Base-by-base conservation (phyloP, 2,113 vertebrate genomes). In the Prietella phreatophila region DNA sequence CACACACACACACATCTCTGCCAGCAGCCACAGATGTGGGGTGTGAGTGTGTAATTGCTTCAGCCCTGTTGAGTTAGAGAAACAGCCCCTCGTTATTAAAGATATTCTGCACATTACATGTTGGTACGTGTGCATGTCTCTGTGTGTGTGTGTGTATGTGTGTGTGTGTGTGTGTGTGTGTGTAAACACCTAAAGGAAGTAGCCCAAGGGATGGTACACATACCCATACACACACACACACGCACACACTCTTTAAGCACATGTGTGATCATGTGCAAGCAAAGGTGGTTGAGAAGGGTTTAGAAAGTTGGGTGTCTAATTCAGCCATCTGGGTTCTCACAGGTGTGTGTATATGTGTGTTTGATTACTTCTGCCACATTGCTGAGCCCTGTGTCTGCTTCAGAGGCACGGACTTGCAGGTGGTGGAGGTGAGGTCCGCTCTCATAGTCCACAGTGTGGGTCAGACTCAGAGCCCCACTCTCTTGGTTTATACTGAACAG, bases 401-500 rank as follows among this genome's bases (percentile, higher is more conserved):
- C 97, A 9, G 93, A 91, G 9, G 95, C 95, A 65, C 95, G 95
- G 91, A 97, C 94, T n/a, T 97, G 88, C 90, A 97, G 94, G 33
- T 93, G 95, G 88, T 97, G 96, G 50, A 96, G 93, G 92, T 95
- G 96, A 93, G 96, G 96, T 56, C 96, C 95, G 0, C 92, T 96
- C 94, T 97, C 97, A 0, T 95, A 97, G 93, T 98, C 97, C 67
- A 96, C 95, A 0, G 88, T 3, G 50, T 94, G 92, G 47, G 94
- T 96, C 69, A 98, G 94, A 89, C 95, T 96, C 87, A 98, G 93
- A 10, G 95, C 95, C 0, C 97, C 97, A 0, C 93, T 97, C 88
- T 96, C 95, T 90, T 96, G 96, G 91, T 94, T 93, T 92, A 98
- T 91, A 53, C 89, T 93, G 94, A 98, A 97, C 75, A 97, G 93